These are phyloP conservation scores for Teinopalpus imperialis DNA, from an alignment of 2,888 invertebrate species.

Conservation along the genomic window DNA sequence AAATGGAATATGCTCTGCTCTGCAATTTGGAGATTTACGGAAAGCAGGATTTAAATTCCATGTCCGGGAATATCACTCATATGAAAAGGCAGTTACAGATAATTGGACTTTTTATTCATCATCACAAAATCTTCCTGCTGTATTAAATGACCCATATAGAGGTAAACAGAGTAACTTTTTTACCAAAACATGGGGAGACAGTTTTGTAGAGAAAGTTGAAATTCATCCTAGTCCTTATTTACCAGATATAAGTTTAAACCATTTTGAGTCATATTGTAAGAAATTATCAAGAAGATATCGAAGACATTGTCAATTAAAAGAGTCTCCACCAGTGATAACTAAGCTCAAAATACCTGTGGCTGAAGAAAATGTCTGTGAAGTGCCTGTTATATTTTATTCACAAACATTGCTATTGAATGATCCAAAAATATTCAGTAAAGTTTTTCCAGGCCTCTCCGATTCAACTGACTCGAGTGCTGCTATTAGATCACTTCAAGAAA, in stretches of 20 bases:
- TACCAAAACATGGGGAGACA: conserved; percentile 98
- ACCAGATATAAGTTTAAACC: conserved; percentile 90
- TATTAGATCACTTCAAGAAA: conserved; percentile 90
- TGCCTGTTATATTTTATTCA: conserved; percentile 93
- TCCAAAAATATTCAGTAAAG: conserved; percentile 90
- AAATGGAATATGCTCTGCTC: conserved; percentile 91
- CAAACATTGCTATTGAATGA: conserved; percentile 90
- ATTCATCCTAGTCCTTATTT: conserved; percentile 90
- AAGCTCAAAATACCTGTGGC: conserved; percentile 58
- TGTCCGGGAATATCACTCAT: conserved; percentile 85
- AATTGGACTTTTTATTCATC: conserved; percentile 95
- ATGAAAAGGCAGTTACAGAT: conserved; percentile 62
- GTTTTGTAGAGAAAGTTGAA: conserved; percentile 91
- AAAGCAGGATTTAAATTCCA: conserved; percentile 95
- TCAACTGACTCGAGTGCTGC: conserved; percentile 83
- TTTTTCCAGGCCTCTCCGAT: conserved; percentile 87
- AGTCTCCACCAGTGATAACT: conserved; percentile 59
- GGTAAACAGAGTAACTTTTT: conserved; percentile 96
- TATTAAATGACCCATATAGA: conserved; percentile 96
- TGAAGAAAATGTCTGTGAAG: conserved; percentile 81
- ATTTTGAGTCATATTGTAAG: conserved; percentile 94
- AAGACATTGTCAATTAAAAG: conserved; percentile 82
- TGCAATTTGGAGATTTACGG: conserved; percentile 94
- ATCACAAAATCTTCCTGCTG: conserved; percentile 96
- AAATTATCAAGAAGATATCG: conserved; percentile 87